Evolutionary conservation across 2,888 invertebrate species (phyloP), one percentile per base, ranked within the genome.

Genomic region (Dynastes maya): DNA sequence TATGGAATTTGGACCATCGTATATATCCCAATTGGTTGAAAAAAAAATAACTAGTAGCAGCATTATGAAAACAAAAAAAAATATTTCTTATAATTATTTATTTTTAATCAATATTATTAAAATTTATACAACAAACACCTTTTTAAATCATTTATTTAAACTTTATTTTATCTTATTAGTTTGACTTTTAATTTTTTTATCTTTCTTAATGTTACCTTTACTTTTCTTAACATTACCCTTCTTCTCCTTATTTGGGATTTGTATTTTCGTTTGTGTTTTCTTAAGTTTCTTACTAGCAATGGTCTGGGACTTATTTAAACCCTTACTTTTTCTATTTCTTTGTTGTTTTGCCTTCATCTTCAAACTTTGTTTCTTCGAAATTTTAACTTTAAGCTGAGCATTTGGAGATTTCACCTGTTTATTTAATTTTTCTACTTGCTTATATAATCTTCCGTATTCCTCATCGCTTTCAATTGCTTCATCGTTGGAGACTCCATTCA

Each of bases 111-210:
- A 2, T 63, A 32, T 63, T 1, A 63, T 27, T 32, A 63, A 63
- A 27, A 63, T 63, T n/a, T 63, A 63, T 63, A 63, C 63, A 63
- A 63, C 63, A 63, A 45, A 45, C 11, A 29, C 29, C 63, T 13
- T 11, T 27, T 2, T 45, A 45, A 45, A 45, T 45, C 11, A 45
- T 45, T 37, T 37, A 9, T 6, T 45, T 45, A 45, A 5, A 45
- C 1, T 11, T 45, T 45, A 45, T 1, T 45, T 45, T 9, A 45
- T 8, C 8, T 45, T 45, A 45, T 1, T 45, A 9, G 45, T 11
- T 45, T 45, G 9, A 45, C 8, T 45, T 45, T 45, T 45, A 2
- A 45, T 8, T 45, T 45, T 45, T 8, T 45, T 45, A 11, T 45
- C 8, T 45, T 45, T 45, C 45, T 45, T 45, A 45, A 45, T 8